phyloP scores from a whole-genome alignment of 2,797 vertebrate species.

The Oophaga sylvatica region DNA sequence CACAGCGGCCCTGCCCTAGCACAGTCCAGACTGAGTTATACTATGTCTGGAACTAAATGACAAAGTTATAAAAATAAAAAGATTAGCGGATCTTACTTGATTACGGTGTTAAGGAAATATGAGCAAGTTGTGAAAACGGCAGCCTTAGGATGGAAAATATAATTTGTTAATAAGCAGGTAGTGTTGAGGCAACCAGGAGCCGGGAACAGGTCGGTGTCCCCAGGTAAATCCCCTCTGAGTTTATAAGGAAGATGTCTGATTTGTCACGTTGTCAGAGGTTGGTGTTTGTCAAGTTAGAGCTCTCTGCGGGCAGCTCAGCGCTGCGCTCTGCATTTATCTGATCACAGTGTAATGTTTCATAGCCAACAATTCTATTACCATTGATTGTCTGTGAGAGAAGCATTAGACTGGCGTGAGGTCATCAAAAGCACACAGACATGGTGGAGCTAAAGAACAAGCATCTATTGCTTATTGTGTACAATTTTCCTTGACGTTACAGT shows the following conservation, averaged over 20 bases:
- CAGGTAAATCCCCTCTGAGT: conserved; percentile 51
- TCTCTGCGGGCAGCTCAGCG: conserved; percentile 64
- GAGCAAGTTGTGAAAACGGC: conserved; percentile 15
- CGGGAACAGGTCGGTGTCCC: conserved; percentile 25
- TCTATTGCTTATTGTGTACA: conserved; percentile 21
- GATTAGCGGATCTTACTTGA: conserved; percentile 10
- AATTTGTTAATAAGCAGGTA: conserved; percentile 47
- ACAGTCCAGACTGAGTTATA: conserved; percentile 32
- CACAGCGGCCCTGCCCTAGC: conserved; percentile 11
- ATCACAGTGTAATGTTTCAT: conserved; percentile 63
- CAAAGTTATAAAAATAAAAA: conserved; percentile 42
- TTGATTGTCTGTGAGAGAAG: conserved; percentile 54
- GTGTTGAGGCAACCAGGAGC: background rate
- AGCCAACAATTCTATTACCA: conserved; percentile 62
- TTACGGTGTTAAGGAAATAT: conserved; percentile 9
- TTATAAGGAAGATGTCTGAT: conserved; percentile 56
- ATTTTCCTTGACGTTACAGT: conserved; percentile 15
- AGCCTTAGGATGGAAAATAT: conserved; percentile 21
- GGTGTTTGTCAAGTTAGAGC: conserved; percentile 65
- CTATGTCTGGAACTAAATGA: conserved; percentile 29
- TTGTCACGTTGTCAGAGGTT: conserved; percentile 59
- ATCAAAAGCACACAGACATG: conserved; percentile 30
- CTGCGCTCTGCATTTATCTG: conserved; percentile 62
- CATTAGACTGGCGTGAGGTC: conserved; percentile 50
- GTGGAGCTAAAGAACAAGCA: background rate